These are phyloP conservation scores for Fragum fragum DNA, from an alignment of 2,888 invertebrate genomes.

Conservation along the genomic window DNA sequence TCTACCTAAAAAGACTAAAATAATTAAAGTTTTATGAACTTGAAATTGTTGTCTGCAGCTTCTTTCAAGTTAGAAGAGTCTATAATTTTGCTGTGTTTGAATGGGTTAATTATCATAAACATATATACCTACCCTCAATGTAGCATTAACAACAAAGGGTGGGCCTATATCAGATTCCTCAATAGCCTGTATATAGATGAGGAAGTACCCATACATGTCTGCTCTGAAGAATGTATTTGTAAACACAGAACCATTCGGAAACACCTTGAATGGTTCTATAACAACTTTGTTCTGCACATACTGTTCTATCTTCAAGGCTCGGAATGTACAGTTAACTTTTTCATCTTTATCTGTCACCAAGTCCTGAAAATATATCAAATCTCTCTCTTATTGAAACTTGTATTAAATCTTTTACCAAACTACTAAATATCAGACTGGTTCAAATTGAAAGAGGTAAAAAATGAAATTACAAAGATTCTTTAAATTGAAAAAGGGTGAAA, in stretches of 20 bases:
- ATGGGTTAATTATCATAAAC: too few species aligned
- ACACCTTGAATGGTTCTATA: constrained; percentile 80
- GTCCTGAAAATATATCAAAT: constrained; percentile 70
- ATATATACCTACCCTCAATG: constrained; percentile 63
- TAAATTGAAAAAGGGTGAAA: too few species aligned
- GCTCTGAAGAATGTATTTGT: constrained; percentile 98
- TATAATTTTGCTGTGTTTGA: too few species aligned
- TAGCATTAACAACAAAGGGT: constrained; percentile 61
- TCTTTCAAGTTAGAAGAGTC: too few species aligned
- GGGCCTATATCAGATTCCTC: constrained; percentile 61
- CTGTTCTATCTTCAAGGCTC: constrained; percentile 43
- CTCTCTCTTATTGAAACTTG: neutral
- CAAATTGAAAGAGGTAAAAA: too few species aligned
- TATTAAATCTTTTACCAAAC: too few species aligned
- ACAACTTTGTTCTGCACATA: constrained; percentile 55
- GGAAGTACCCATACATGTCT: constrained; percentile 98
- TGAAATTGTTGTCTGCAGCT: too few species aligned
- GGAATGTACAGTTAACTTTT: constrained; percentile 86
- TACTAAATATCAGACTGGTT: too few species aligned
- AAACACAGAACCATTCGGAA: constrained; percentile 88
- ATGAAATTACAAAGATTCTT: too few species aligned
- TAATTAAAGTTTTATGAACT: too few species aligned
- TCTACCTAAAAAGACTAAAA: too few species aligned
- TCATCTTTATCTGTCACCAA: constrained; percentile 92
- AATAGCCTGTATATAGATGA: constrained; percentile 72